Percentiles rank a stretch among this genome's conserved stretches.
Conservation (phyloP, 2,113 vertebrate species). For the Ceyx margarethae region DNA sequence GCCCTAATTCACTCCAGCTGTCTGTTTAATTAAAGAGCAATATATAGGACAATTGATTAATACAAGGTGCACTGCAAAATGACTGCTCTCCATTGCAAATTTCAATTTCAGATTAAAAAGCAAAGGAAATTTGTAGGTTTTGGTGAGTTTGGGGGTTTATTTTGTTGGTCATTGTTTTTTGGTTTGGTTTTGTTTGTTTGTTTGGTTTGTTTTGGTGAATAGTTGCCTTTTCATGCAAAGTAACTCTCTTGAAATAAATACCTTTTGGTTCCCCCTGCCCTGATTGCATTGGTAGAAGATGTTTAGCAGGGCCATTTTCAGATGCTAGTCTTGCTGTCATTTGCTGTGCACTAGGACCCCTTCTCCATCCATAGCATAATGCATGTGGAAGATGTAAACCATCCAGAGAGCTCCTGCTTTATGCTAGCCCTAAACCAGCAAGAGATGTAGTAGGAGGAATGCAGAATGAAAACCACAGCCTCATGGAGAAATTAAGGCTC, state of each 20-base stretch:
- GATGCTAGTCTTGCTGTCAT: no score
- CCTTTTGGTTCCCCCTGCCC: background rate
- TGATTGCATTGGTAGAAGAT: background rate
- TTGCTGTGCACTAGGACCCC: background rate
- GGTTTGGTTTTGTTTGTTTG: no score
- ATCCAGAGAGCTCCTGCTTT: background rate
- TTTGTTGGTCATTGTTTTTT: no score
- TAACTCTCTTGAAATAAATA: background rate
- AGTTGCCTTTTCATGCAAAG: background rate
- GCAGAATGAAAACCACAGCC: background rate
- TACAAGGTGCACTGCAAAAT: background rate
- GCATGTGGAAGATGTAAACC: background rate
- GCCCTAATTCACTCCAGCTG: background rate
- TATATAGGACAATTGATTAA: background rate
- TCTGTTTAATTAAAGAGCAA: background rate
- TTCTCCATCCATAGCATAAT: background rate
- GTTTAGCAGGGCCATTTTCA: background rate
- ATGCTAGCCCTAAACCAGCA: background rate
- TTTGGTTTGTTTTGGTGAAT: background rate
- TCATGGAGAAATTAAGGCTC: background rate
- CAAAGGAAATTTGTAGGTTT: background rate
- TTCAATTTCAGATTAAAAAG: background rate
- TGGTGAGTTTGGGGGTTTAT: no score
- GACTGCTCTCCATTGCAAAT: background rate
- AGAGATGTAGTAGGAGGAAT: background rate